Conservation (phyloP, 2,113 vertebrate species). For the Hydrolagus affinis region DNA sequence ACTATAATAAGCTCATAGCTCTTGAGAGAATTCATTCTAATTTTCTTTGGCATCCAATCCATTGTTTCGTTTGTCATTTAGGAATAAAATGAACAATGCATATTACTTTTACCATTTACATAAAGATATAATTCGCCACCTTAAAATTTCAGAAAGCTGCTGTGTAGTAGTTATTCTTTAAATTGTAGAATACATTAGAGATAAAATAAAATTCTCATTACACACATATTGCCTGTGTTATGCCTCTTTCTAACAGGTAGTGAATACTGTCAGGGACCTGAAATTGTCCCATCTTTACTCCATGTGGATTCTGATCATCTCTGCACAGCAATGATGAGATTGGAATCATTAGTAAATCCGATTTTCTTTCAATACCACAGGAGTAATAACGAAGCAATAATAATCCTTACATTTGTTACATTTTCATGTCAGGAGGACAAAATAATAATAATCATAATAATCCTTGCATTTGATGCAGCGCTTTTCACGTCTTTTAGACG, state of each 20-base stretch:
- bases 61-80: neutral
- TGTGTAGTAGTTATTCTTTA: neutral
- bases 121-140: neutral
- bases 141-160: neutral
- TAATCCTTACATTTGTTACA: too few species aligned
- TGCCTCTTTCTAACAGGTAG: neutral
- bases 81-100: neutral
- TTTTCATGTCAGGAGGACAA: too few species aligned
- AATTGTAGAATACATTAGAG: neutral
- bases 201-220: neutral
- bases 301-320: neutral
- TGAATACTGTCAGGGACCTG: neutral
- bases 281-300: neutral
- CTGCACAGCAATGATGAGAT: neutral
- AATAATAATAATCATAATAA: too few species aligned
- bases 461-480: too few species aligned
- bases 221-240: neutral
- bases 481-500: too few species aligned
- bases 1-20: slow-evolving; percentile 15
- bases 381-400: too few species aligned
- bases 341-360: neutral
- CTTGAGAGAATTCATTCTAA: neutral
- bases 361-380: neutral
- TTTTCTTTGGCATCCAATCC: neutral
- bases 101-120: slow-evolving; percentile 8